Evolutionary conservation across 2,888 invertebrate species (phyloP).

Genomic region (Lysandra bellargus): DNA sequence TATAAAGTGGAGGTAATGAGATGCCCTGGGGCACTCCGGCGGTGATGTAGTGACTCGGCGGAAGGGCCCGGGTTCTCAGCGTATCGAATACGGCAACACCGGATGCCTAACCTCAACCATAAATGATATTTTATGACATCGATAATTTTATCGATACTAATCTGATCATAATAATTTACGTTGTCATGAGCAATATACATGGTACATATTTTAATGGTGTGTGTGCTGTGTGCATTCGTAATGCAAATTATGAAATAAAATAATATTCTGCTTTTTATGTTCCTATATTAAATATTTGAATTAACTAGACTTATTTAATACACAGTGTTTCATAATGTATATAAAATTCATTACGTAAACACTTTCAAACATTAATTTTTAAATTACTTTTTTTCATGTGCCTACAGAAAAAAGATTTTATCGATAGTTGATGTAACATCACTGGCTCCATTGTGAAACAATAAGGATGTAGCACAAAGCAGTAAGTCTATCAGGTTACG

Average conservation of each 20-base stretch:
- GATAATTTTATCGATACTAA: slow-evolving; percentile 35
- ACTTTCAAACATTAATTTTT: not conserved
- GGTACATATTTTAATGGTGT: not conserved
- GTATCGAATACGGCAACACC: slow-evolving; percentile 74
- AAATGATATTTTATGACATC: slow-evolving; percentile 38
- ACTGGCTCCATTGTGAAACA: slow-evolving; percentile 34
- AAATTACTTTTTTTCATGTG: not conserved
- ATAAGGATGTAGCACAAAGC: slow-evolving; percentile 62
- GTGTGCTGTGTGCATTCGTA: not conserved
- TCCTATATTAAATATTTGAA: not conserved
- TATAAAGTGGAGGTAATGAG: slow-evolving; percentile 56
- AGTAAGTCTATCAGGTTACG: slow-evolving; percentile 74
- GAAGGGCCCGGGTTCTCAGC: slow-evolving; percentile 74
- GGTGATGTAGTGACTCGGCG: slow-evolving; percentile 53
- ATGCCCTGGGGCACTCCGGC: slow-evolving; percentile 44
- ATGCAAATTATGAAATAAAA: not conserved
- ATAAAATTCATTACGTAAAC: not conserved
- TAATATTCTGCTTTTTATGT: not conserved
- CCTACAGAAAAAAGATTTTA: slow-evolving; percentile 29
- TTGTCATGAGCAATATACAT: not conserved
- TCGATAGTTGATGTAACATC: slow-evolving; percentile 35
- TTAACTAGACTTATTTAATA: not conserved
- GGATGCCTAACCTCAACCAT: slow-evolving; percentile 57
- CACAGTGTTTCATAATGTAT: not conserved
- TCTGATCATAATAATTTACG: not conserved